Conservation (phyloP, 2,888 invertebrate genomes). For the Pristionchus entomophagus region DNA sequence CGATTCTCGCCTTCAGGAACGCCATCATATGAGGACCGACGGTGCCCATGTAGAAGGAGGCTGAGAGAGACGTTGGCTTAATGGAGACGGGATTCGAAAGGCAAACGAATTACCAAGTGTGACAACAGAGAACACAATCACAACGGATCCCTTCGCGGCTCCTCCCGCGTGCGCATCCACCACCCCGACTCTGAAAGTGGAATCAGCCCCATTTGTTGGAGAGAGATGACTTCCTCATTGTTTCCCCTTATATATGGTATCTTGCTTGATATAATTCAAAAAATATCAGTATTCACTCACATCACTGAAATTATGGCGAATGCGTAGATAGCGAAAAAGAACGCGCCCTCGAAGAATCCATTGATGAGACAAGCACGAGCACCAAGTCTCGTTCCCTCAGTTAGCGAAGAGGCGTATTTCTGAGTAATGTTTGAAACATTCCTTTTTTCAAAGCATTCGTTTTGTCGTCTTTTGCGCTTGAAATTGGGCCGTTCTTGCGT, state of each 20-base stretch:
- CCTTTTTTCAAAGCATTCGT: no score
- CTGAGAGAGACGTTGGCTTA: no score
- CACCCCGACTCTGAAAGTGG: slow-evolving; percentile 19
- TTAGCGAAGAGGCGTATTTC: neutral
- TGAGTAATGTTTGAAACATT: neutral
- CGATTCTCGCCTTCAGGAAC: neutral
- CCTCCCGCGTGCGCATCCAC: neutral
- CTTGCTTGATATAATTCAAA: no score
- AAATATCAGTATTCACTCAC: slow-evolving; percentile 14
- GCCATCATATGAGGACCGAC: slow-evolving; percentile 37
- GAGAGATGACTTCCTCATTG: no score
- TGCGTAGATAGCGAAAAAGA: slow-evolving; percentile 29
- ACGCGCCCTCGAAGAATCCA: slow-evolving; percentile 37
- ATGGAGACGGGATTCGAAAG: neutral
- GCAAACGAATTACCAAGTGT: neutral
- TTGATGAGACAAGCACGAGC: neutral
- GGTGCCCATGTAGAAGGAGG: neutral
- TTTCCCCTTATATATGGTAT: no score
- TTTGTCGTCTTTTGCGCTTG: no score
- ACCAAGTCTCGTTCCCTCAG: neutral
- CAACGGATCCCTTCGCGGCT: neutral
- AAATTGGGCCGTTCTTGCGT: no score
- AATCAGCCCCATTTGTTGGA: no score
- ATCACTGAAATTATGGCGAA: neutral
- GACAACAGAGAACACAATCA: neutral